Evolutionary conservation across 1,140 invertebrate species (phyloP).

Genomic region (Chionoecetes opilio): DNA sequence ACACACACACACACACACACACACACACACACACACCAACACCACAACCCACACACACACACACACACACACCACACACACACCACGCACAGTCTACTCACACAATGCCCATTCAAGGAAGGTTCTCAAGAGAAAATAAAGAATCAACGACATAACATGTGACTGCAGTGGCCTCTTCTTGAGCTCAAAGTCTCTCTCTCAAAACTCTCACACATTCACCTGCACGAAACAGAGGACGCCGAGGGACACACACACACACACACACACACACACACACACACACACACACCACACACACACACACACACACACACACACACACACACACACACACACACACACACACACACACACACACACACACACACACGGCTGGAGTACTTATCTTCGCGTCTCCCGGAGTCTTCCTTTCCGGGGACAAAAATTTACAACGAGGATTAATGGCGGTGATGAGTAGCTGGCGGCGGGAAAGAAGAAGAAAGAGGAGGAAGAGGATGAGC

Average conservation of each 20-base stretch:
- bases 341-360: constrained; percentile 27
- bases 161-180: background rate
- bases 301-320: constrained; percentile 9
- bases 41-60: constrained; percentile 14
- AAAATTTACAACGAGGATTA: background rate
- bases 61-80: constrained; percentile 4
- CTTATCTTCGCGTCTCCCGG: background rate
- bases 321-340: constrained; percentile 1
- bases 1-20: background rate
- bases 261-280: constrained; percentile 17
- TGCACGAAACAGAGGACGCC: background rate
- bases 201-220: background rate
- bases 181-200: background rate
- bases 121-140: background rate
- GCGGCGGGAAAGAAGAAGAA: background rate
- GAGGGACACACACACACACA: too few relatives aligned
- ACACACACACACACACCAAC: constrained; percentile 6
- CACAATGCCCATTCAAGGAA: too few relatives aligned
- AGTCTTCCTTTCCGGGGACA: background rate
- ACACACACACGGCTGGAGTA: background rate
- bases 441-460: background rate
- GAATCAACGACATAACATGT: background rate
- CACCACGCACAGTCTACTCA: too few relatives aligned
- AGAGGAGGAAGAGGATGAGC: background rate
- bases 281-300: constrained; percentile 24